These are phyloP conservation scores for Alloplasta piceator DNA, from an alignment of 2,888 invertebrate species.

Conservation along the genomic window DNA sequence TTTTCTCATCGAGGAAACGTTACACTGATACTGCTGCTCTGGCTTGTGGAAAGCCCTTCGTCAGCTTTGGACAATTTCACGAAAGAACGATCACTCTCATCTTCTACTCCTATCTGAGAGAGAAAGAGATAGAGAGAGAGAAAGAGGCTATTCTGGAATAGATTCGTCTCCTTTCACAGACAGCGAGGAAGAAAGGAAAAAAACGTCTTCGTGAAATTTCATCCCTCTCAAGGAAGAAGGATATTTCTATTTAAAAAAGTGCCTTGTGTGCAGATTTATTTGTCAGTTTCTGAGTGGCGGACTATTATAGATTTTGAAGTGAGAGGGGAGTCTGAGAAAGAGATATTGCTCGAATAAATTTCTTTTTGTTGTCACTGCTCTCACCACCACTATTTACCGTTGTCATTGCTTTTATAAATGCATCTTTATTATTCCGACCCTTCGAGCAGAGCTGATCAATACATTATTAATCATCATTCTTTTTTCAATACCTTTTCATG, in stretches of 20 bases:
- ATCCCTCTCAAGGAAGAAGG: constrained; percentile 25
- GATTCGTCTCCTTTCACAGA: constrained; percentile 43
- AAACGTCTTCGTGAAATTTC: constrained; percentile 54
- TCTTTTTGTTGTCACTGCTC: not conserved
- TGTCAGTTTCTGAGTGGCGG: constrained; percentile 21
- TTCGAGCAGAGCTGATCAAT: not conserved
- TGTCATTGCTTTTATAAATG: not conserved
- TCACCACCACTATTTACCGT: not conserved
- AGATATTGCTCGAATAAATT: constrained; percentile 7
- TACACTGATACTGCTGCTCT: constrained; percentile 51
- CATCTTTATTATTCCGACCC: not conserved
- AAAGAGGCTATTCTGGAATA: constrained; percentile 23
- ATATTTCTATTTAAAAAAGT: constrained; percentile 42
- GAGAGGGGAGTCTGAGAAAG: not conserved
- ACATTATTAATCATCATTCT: not conserved
- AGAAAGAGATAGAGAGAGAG: not conserved
- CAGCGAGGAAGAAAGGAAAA: constrained; percentile 32
- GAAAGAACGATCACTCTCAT: constrained; percentile 64
- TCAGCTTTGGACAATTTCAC: constrained; percentile 66
- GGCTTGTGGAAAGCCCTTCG: constrained; percentile 59
- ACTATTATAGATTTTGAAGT: constrained; percentile 28
- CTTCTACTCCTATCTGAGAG: constrained; percentile 13
- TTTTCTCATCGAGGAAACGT: constrained; percentile 44
- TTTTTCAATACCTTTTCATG: not conserved
- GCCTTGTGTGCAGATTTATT: constrained; percentile 48